Percentiles rank a stretch among this genome's conserved stretches.
phyloP scores from a whole-genome alignment of 1,140 invertebrate genomes.

The Ectropis grisescens region DNA sequence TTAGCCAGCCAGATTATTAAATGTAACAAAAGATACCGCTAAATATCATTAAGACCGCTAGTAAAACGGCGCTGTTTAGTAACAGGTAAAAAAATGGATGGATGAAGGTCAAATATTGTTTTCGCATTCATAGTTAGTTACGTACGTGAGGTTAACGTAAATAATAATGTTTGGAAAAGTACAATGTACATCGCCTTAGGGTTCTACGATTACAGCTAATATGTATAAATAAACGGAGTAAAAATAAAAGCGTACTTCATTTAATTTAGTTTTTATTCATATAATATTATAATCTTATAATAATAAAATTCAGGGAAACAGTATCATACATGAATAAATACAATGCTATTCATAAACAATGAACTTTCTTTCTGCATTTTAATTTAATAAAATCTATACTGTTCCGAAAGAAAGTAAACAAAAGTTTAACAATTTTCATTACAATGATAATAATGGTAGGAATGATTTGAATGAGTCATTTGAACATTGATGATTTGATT shows the following conservation, averaged over 20 bases:
- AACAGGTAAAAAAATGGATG: no score
- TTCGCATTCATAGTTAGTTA: no score
- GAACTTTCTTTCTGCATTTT: constrained; percentile 32
- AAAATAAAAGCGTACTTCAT: constrained; percentile 2
- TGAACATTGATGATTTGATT: constrained; percentile 22
- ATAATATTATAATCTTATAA: constrained; percentile 65
- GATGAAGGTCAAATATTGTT: no score
- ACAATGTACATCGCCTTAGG: no score
- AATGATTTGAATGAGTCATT: constrained; percentile 52
- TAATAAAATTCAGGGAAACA: constrained; percentile 65
- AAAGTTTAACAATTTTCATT: constrained; percentile 18
- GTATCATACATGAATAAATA: constrained; percentile 68
- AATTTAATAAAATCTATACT: constrained; percentile 31
- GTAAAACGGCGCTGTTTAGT: no score
- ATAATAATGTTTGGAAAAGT: no score
- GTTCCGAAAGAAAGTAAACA: constrained; percentile 31
- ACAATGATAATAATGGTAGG: constrained; percentile 30
- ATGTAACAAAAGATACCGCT: no score
- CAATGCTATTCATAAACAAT: constrained; percentile 62
- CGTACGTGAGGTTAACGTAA: no score
- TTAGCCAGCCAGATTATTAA: no score
- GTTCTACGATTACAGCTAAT: no score
- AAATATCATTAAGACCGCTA: no score
- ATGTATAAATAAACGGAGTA: no score
- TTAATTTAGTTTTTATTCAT: constrained; percentile 51